Evolutionary conservation across 2,888 invertebrate species (phyloP).

Genomic region (Caenorhabditis panamensis): DNA sequence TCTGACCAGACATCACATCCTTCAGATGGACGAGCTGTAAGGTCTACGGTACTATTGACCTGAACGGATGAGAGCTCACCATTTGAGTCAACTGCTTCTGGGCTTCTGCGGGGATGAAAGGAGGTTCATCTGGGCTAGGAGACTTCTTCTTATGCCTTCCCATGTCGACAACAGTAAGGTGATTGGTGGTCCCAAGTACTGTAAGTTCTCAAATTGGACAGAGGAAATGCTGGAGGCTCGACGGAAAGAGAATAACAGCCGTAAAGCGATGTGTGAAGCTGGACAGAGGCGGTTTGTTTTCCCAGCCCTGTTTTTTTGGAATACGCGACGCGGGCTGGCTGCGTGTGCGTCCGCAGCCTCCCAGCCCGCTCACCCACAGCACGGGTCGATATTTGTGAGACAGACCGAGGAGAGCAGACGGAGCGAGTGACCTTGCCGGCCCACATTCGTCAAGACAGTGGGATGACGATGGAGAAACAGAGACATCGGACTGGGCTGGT

Average conservation of each 20-base stretch:
- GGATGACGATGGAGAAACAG: background rate
- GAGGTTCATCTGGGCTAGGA: too few relatives aligned
- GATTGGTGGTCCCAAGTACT: too few relatives aligned
- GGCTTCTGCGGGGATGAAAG: too few relatives aligned
- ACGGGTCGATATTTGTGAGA: constrained; percentile 6
- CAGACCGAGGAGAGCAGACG: constrained; percentile 32
- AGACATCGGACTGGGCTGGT: background rate
- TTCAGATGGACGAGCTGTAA: constrained; percentile 10
- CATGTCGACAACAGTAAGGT: too few relatives aligned
- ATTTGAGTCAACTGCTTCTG: too few relatives aligned
- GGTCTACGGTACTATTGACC: too few relatives aligned
- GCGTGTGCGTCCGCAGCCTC: constrained; percentile 24
- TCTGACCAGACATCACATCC: background rate
- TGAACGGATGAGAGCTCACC: too few relatives aligned
- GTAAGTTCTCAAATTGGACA: too few relatives aligned
- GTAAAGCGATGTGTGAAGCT: background rate
- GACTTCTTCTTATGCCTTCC: too few relatives aligned
- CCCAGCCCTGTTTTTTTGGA: constrained; percentile 3
- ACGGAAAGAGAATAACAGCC: background rate
- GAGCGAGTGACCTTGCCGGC: constrained; percentile 23
- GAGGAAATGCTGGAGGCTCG: too few relatives aligned
- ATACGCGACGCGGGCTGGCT: constrained; percentile 31
- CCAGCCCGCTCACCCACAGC: background rate
- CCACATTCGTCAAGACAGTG: constrained; percentile 21
- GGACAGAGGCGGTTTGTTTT: background rate